Evolutionary conservation across 2,888 invertebrate genomes (phyloP), one percentile per base, ranked within the genome.

Genomic region (Polyommatus iphigenia): DNA sequence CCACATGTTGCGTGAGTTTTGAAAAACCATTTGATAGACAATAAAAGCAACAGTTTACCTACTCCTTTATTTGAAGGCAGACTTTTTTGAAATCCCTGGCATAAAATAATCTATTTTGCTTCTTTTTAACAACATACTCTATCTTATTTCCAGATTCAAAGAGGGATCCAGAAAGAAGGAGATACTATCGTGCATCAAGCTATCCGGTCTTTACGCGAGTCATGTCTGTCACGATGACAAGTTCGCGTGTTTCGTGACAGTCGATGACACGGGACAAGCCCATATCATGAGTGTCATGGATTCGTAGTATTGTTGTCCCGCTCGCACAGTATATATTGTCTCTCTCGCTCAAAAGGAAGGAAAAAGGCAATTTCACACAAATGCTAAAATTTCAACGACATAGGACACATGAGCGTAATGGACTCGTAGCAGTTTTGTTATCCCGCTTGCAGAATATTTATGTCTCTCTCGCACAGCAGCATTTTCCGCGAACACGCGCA

Each of bases 161-260:
- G 88, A 91, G 81, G 91, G 91, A 32, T 91, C 91, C 1, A 90
- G 90, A 79, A 85, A 86, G 29, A 91, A 91, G 81, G 94, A 94
- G 78, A 91, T 94, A 41, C 82, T 94, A 10, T 88, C 93, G 0
- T 94, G 94, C 84, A 90, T 94, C 83, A 94, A 94, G 79, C 85
- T 94, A 7, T 90, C 91, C 3, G 94, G 94, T 62, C 90, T 91
- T 83, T 88, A 88, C 82, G 94, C 94, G 0, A 90, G 88, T 81
- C 88, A 87, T 24, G 82, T 94, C 4, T 87, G 89, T 78, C 88
- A 89, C 81, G 92, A 94, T 84, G 91, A 91, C 0, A 89, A 91
- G 32, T 96, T 95, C 87, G 91, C 93, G 0, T 94, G 95, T 77
- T 96, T 96, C 84, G 94, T 95, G 29, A 95, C 95, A 0, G 94